These are phyloP conservation scores for Menidia menidia DNA, from an alignment of 2,797 vertebrate genomes.

Conservation along the genomic window DNA sequence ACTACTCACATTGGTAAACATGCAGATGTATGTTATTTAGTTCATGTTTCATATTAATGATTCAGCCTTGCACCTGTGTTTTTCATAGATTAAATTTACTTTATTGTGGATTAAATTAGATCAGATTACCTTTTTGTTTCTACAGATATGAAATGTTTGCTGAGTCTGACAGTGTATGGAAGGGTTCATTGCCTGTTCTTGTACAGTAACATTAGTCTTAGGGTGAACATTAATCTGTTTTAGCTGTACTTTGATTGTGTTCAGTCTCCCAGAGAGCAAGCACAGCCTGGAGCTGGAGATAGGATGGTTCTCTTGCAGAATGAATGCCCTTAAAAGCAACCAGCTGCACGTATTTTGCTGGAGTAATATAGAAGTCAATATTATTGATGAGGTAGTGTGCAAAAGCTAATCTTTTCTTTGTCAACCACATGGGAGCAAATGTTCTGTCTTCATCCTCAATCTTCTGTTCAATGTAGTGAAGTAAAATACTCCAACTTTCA, in stretches of 20 bases:
- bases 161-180: not conserved
- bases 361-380: slow-evolving; percentile 21
- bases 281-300: slow-evolving; percentile 9
- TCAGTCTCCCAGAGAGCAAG: slow-evolving; percentile 11
- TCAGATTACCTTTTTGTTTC: not conserved
- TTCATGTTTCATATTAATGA: not conserved
- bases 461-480: slow-evolving; percentile 3
- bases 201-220: slow-evolving; percentile 2
- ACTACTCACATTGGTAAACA: slow-evolving; percentile 22
- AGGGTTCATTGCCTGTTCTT: not conserved
- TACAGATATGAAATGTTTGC: not conserved
- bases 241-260: slow-evolving; percentile 1
- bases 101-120: not conserved
- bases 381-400: slow-evolving; percentile 9
- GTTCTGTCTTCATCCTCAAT: not conserved
- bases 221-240: slow-evolving; percentile 16
- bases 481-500: not conserved
- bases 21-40: slow-evolving; percentile 15
- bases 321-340: slow-evolving; percentile 2
- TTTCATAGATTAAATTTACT: not conserved
- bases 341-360: slow-evolving; percentile 8
- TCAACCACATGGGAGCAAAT: not conserved
- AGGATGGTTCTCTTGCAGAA: slow-evolving; percentile 14
- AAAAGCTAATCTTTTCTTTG: slow-evolving; percentile 5
- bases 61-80: not conserved